These are phyloP conservation scores for Limulus polyphemus DNA, from an alignment of 2,888 invertebrate genomes.

Conservation along the genomic window DNA sequence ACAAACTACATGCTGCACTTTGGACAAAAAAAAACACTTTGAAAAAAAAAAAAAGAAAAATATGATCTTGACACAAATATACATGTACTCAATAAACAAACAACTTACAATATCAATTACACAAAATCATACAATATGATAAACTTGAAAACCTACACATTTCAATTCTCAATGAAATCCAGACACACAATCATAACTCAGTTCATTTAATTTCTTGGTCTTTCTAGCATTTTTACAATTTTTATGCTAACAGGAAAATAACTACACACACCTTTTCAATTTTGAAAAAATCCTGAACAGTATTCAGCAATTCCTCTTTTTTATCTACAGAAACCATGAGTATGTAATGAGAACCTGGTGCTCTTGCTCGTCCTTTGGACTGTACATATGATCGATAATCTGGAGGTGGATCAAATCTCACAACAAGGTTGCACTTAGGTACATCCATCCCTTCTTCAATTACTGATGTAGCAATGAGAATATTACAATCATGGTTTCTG, in stretches of 20 bases:
- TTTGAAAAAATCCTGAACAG: conserved; percentile 59
- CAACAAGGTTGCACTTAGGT: conserved; percentile 80
- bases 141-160: too few species aligned
- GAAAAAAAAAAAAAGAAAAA: too few species aligned
- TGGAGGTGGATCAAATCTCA: conserved; percentile 60
- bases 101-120: too few species aligned
- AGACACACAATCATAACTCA: too few species aligned
- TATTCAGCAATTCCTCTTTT: conserved; percentile 47
- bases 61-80: too few species aligned
- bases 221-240: conserved; percentile 1
- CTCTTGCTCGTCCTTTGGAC: conserved; percentile 72
- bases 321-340: conserved; percentile 51
- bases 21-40: too few species aligned
- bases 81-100: too few species aligned
- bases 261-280: conserved; percentile 53
- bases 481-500: conserved; percentile 77
- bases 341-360: conserved; percentile 60
- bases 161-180: too few species aligned
- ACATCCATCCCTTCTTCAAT: conserved; percentile 89
- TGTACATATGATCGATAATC: conserved; percentile 66
- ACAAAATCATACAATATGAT: too few species aligned
- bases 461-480: conserved; percentile 72
- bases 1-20: too few species aligned
- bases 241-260: neutral
- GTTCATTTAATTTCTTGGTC: neutral